Evolutionary conservation across 1,140 invertebrate species (phyloP), one percentile per base, ranked within the genome.

Genomic region (Heliothis subflexa): DNA sequence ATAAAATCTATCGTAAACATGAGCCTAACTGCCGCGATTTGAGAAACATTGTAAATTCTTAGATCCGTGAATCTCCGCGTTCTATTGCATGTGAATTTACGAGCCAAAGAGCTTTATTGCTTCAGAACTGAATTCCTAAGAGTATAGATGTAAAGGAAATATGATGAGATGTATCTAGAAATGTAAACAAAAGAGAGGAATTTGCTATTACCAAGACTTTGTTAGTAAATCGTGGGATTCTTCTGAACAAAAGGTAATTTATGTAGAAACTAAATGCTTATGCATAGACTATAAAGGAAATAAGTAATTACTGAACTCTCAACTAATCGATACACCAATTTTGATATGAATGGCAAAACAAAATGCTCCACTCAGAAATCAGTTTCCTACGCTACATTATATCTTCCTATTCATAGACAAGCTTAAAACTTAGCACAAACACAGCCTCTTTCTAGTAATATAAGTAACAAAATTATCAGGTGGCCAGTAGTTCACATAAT

Each of bases 1-100:
- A 40, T 66, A 66, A 66, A 47, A 47, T 66, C 62, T 47, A 47
- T 66, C 62, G 62, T 66, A 66, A 66, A 66, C 62, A 21, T 66
- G 40, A 66, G n/a, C 40, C 40, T 66, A 66, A 66, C n/a, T 13
- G 40, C 33, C 18, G 62, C 45, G 62, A 66, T 47, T 66, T 47
- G 62, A 66, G 62, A 66, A 47, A 59, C 21, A 66, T 47, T 66
- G 62, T 66, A 66, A 66, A 66, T 49, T 66, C 11, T 16, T 40
- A 49, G 62, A 66, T 16, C 18, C 62, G 40, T 12, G 62, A 47
- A 47, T 66, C 62, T 47, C 40, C 40, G 12, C 40, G 62, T 47
- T 66, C 62, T 40, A 47, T 47, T 13, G 61, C 40, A 40, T 64
- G 12, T 66, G 62, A 47, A 47, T 21, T 47, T 66, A 47, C 47